phyloP scores from a whole-genome alignment of 2,888 invertebrate genomes.

The Aplocera efformata region DNA sequence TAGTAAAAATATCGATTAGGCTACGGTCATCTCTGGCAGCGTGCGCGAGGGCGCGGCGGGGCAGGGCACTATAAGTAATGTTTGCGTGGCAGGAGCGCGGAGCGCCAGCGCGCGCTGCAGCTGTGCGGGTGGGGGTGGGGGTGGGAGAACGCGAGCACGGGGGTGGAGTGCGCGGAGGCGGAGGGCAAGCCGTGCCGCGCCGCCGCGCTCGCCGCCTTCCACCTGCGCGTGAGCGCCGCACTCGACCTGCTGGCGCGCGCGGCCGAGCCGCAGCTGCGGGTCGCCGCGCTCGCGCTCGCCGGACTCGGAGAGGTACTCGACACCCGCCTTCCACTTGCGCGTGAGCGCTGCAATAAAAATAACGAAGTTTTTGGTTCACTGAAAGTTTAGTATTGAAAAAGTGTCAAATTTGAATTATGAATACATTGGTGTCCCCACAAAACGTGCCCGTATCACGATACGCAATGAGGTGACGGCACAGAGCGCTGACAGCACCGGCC shows the following conservation, averaged over 20 bases:
- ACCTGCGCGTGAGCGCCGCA: constrained; percentile 90
- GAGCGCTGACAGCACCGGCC: constrained; percentile 50
- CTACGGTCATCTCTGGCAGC: too few species aligned
- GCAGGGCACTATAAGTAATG: too few species aligned
- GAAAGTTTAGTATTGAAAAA: too few species aligned
- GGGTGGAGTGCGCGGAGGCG: constrained; percentile 83
- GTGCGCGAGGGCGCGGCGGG: too few species aligned
- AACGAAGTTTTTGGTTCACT: too few species aligned
- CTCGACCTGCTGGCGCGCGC: constrained; percentile 92
- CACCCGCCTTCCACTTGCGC: too few species aligned
- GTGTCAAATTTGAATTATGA: too few species aligned
- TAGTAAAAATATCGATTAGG: too few species aligned
- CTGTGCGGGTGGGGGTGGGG: constrained; percentile 95
- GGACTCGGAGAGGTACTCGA: constrained; percentile 67
- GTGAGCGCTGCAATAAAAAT: too few species aligned
- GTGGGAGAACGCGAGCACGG: constrained; percentile 79
- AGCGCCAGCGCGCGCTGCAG: constrained; percentile 89
- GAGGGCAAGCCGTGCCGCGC: constrained; percentile 88
- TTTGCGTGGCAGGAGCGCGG: constrained; percentile 78
- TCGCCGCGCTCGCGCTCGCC: constrained; percentile 82
- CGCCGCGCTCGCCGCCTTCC: constrained; percentile 95
- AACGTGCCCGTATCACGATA: too few species aligned
- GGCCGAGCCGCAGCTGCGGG: constrained; percentile 53
- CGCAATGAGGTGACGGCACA: too few species aligned
- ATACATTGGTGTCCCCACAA: too few species aligned